Evolutionary conservation across 2,888 invertebrate genomes (phyloP), one percentile per base, ranked within the genome.

Genomic region (Hirtodrosophila confusa): DNA sequence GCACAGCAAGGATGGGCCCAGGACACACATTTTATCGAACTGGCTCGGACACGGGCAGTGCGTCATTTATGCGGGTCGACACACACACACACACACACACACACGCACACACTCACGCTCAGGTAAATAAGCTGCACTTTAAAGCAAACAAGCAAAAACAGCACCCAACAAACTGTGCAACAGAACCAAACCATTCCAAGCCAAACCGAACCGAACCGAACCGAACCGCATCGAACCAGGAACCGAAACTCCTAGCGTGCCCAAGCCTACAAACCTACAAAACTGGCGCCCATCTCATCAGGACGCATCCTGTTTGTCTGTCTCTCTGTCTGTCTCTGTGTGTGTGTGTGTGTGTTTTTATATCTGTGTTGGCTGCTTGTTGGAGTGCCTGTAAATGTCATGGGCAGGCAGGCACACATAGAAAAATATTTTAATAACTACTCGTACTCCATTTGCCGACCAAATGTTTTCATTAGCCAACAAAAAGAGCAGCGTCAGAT

Each of bases 401-500:
- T 58, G 67, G 54, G 43, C 65, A 51, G 69, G 65, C 54, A 56
- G 60, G 78, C 63, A 77, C 9, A 31, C 5, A 27, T 79, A 73
- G 62, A 66, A 80, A 84, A 80, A 75, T 80, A 84, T 80, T 80
- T 84, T 84, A 80, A 80, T 80, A 84, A 80, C 80, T 64, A 68
- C 67, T 75, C 65, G 80, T 65, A 57, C 64, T 75, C 75, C 73
- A 57, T 73, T 73, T 65, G 50, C 60, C 55, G 50, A 44, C 65
- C 75, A 80, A 80, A 80, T 84, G 84, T 84, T 84, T 80, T 80
- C 84, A 80, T 80, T 84, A 80, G 84, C 68, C 75, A 58, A 50
- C 71, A 62, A 57, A 72, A 54, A 61, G 40, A 43, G 60, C 60
- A 70, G 33, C 39, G 55, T 37, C 64, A 29, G 54, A 4, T 44